Evolutionary conservation across 2,113 vertebrate genomes (phyloP).

Genomic region (Pontoporia blainvillei): DNA sequence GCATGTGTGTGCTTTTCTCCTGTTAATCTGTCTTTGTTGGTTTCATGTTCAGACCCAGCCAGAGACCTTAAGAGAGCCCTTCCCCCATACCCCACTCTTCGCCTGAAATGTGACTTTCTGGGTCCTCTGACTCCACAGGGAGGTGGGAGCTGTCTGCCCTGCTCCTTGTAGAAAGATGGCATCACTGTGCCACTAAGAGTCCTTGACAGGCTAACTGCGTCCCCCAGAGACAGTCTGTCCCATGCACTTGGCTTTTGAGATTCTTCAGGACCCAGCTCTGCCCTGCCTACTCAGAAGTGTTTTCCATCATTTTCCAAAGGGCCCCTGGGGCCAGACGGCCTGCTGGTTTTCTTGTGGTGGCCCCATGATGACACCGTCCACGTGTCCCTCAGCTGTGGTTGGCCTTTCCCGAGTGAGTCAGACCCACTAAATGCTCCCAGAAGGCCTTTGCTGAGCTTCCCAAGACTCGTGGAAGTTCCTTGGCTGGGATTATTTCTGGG

Average conservation of each 20-base stretch:
- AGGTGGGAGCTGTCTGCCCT: not conserved
- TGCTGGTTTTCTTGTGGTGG: not conserved
- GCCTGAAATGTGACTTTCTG: not conserved
- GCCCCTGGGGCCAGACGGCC: not conserved
- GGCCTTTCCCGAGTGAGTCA: not conserved
- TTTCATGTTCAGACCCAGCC: not conserved
- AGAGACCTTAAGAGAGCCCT: not conserved
- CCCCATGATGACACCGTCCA: rapidly evolving
- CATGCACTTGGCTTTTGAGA: not conserved
- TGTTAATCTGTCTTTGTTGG: not conserved
- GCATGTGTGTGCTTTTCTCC: no score
- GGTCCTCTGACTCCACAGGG: not conserved
- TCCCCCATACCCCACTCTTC: not conserved
- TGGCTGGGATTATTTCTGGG: not conserved
- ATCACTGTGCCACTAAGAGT: not conserved
- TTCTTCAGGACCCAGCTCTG: not conserved
- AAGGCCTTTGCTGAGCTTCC: not conserved
- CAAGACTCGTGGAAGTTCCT: not conserved
- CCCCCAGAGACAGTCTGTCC: not conserved
- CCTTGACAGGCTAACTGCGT: not conserved
- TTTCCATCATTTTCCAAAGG: not conserved
- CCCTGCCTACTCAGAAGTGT: not conserved
- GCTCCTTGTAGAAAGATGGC: not conserved
- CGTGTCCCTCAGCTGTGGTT: not conserved
- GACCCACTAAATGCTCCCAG: not conserved